These are phyloP conservation scores for Plutella xylostella DNA, from an alignment of 2,888 invertebrate genomes.

Conservation along the genomic window DNA sequence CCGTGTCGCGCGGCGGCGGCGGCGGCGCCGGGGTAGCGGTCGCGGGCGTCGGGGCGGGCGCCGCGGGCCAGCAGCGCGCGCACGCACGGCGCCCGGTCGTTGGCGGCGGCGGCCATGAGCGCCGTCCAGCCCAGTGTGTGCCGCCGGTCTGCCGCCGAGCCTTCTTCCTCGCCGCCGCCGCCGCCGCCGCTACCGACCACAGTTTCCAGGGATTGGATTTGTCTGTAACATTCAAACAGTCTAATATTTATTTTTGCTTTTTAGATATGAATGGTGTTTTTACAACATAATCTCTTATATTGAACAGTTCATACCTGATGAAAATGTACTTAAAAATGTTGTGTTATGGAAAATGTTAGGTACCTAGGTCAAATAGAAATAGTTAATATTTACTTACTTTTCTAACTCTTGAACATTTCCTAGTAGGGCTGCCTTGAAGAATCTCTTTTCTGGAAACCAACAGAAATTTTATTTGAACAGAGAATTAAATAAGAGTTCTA, in stretches of 20 bases:
- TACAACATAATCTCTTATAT: background rate
- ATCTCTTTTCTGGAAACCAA: background rate
- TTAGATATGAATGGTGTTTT: background rate
- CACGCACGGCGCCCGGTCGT: slow-evolving; percentile 73
- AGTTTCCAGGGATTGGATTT: slow-evolving; percentile 32
- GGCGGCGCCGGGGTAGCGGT: slow-evolving; percentile 80
- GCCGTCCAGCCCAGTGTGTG: slow-evolving; percentile 90
- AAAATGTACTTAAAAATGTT: background rate
- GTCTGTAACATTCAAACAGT: slow-evolving; percentile 25
- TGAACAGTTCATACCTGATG: background rate
- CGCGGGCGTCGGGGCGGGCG: slow-evolving; percentile 82
- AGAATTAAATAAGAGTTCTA: background rate
- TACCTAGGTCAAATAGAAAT: background rate
- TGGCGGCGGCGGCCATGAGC: slow-evolving; percentile 86
- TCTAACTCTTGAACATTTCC: background rate
- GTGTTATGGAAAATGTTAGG: background rate
- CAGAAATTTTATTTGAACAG: background rate
- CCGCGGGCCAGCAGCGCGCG: slow-evolving; percentile 75
- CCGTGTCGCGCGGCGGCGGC: slow-evolving; percentile 74
- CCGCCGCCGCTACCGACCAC: slow-evolving; percentile 14
- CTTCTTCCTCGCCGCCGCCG: slow-evolving; percentile 32
- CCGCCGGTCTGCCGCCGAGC: slow-evolving; percentile 73
- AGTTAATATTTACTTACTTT: background rate
- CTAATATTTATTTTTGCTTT: background rate
- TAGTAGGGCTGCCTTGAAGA: background rate